phyloP scores from a whole-genome alignment of 2,797 vertebrate genomes.

The Sebastes umbrosus region DNA sequence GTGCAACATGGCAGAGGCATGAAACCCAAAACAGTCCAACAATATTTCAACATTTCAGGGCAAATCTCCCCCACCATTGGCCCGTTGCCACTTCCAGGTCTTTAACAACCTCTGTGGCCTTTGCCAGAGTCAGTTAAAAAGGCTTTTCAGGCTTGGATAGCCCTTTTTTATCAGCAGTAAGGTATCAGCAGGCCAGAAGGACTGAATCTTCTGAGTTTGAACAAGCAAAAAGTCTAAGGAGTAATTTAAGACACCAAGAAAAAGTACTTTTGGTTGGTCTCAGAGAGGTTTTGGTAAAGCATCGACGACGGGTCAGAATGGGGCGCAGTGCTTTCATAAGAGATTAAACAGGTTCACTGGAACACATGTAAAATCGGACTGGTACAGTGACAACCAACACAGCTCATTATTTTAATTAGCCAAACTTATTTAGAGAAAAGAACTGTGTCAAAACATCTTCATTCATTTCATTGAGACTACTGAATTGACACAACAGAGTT shows the following conservation, averaged over 20 bases:
- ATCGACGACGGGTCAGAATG: not conserved
- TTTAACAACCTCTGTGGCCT: not conserved
- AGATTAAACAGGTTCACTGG: not conserved
- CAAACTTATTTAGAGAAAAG: constrained; percentile 25
- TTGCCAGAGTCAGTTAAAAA: not conserved
- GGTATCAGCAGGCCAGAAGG: not conserved
- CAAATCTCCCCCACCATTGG: not conserved
- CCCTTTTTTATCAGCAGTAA: not conserved
- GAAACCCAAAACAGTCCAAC: not conserved
- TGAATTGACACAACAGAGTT: not conserved
- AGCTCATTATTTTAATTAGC: constrained; percentile 44
- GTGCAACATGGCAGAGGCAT: not conserved
- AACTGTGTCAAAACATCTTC: constrained; percentile 9
- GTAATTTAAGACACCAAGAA: not conserved
- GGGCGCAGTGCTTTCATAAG: not conserved
- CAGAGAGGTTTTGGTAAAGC: not conserved
- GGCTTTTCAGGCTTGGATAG: not conserved
- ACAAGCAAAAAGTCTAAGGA: not conserved
- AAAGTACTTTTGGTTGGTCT: not conserved
- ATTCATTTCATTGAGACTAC: constrained; percentile 19
- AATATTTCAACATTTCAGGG: not conserved
- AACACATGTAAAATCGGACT: not conserved
- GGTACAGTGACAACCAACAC: constrained; percentile 18
- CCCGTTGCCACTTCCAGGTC: no score
- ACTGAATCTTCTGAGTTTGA: not conserved